phyloP scores from a whole-genome alignment of 2,888 invertebrate genomes.

The Chromoteleia sp. region DNA sequence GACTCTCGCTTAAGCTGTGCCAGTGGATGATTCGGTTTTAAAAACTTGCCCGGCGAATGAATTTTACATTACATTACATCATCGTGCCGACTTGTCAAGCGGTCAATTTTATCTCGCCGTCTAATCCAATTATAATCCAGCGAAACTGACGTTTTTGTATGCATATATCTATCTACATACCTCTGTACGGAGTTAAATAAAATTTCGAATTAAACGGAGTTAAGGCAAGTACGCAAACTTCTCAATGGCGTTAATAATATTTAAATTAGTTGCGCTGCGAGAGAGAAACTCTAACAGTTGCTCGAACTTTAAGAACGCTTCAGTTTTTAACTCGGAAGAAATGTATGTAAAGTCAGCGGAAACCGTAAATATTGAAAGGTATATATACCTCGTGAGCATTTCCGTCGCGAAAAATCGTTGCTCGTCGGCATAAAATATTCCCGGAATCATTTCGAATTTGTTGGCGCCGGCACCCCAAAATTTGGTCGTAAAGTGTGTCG shows the following conservation, averaged over 20 bases:
- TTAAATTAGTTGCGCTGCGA: constrained; percentile 37
- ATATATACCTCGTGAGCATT: constrained; percentile 29
- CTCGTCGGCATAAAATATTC: constrained; percentile 34
- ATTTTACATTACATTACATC: constrained; percentile 22
- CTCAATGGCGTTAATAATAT: constrained; percentile 50
- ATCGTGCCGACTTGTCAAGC: neutral
- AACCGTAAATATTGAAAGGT: constrained; percentile 44
- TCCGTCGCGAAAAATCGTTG: constrained; percentile 23
- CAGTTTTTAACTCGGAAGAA: constrained; percentile 45
- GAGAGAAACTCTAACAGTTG: constrained; percentile 12
- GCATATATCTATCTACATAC: neutral
- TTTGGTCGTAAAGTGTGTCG: constrained; percentile 51
- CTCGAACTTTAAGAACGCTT: constrained; percentile 39
- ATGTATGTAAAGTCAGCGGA: constrained; percentile 45
- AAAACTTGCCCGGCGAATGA: constrained; percentile 20
- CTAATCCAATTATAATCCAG: constrained; percentile 2
- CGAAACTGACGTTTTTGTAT: neutral
- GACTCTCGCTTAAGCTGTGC: constrained; percentile 29
- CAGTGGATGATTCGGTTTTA: constrained; percentile 37
- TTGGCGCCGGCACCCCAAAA: constrained; percentile 28
- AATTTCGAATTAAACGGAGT: constrained; percentile 28
- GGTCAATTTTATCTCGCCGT: neutral
- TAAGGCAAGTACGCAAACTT: constrained; percentile 32
- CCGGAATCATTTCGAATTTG: constrained; percentile 45
- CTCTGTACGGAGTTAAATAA: constrained; percentile 7